These are phyloP conservation scores for Hippocampus barbouri DNA, from an alignment of 2,113 vertebrate species.

Conservation along the genomic window DNA sequence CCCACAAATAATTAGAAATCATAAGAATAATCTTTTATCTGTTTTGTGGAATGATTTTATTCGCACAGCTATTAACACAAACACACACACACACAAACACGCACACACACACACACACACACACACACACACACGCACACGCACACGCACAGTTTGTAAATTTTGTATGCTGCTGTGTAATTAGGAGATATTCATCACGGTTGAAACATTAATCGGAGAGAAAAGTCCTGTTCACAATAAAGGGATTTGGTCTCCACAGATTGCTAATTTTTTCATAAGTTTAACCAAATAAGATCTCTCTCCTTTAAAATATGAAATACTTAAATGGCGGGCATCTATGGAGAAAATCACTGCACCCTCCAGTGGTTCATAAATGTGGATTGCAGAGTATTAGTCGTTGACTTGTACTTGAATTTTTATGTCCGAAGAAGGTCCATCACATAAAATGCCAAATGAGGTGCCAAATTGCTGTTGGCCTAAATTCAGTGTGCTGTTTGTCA, in stretches of 20 bases:
- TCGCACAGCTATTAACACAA: slow-evolving; percentile 34
- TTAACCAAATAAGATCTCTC: slow-evolving; percentile 18
- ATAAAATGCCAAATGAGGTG: slow-evolving; percentile 16
- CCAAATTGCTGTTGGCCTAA: slow-evolving; percentile 7
- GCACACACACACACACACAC: background rate
- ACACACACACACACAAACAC: background rate
- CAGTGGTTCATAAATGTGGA: slow-evolving; percentile 7
- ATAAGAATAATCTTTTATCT: slow-evolving; percentile 1
- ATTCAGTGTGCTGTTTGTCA: background rate
- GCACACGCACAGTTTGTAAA: slow-evolving; percentile 16
- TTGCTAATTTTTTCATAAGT: slow-evolving; percentile 34
- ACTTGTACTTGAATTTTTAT: slow-evolving; percentile 9
- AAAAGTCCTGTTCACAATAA: slow-evolving; percentile 20
- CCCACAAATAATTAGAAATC: slow-evolving; percentile 4
- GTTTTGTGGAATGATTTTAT: slow-evolving; percentile 7
- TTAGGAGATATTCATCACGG: slow-evolving; percentile 15
- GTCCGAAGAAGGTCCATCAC: slow-evolving; percentile 1
- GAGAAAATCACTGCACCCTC: slow-evolving; percentile 3
- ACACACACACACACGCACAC: background rate
- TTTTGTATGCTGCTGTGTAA: slow-evolving; percentile 14
- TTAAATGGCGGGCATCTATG: slow-evolving; percentile 19
- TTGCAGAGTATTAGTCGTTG: slow-evolving; percentile 5
- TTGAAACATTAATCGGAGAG: slow-evolving; percentile 22
- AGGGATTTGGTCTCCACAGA: slow-evolving; percentile 11
- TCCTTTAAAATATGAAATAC: slow-evolving; percentile 25